A percentile compares a stretch with the other conserved stretches of the same genome.
Evolutionary conservation across 2,797 vertebrate genomes (phyloP).

Genomic region (Lutjanus argentimaculatus): DNA sequence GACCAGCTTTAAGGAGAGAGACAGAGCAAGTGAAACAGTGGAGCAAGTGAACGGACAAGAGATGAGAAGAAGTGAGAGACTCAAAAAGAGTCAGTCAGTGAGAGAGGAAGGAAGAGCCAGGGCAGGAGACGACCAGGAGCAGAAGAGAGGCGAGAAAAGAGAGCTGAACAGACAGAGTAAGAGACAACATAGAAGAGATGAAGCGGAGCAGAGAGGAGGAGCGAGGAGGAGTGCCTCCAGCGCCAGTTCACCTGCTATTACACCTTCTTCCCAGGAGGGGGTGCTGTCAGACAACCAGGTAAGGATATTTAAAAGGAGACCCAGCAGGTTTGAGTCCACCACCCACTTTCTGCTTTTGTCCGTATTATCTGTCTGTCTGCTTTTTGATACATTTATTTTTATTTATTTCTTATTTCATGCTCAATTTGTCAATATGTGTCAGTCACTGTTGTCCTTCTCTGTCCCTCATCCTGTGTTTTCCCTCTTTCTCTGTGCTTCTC

Average conservation of each 20-base stretch:
- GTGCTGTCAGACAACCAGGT: slow-evolving; percentile 82
- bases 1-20: slow-evolving; percentile 36
- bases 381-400: not conserved
- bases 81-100: slow-evolving; percentile 50
- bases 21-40: slow-evolving; percentile 46
- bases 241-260: slow-evolving; percentile 69
- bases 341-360: slow-evolving; percentile 15
- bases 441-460: slow-evolving; percentile 39
- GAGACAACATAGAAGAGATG: slow-evolving; percentile 71
- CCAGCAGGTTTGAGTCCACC: not conserved
- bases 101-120: slow-evolving; percentile 55
- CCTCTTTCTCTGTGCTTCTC: slow-evolving; percentile 64
- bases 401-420: not conserved
- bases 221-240: slow-evolving; percentile 68
- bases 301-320: slow-evolving; percentile 25
- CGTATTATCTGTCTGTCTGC: not conserved
- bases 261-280: slow-evolving; percentile 80
- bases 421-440: slow-evolving; percentile 26
- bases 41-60: slow-evolving; percentile 68
- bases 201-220: slow-evolving; percentile 52
- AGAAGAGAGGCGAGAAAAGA: slow-evolving; percentile 64
- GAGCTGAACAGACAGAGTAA: slow-evolving; percentile 67
- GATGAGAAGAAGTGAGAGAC: slow-evolving; percentile 51
- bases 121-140: slow-evolving; percentile 49
- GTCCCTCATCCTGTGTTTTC: slow-evolving; percentile 41